phyloP scores from a whole-genome alignment of 2,888 invertebrate species.

The Acleris laterana region DNA sequence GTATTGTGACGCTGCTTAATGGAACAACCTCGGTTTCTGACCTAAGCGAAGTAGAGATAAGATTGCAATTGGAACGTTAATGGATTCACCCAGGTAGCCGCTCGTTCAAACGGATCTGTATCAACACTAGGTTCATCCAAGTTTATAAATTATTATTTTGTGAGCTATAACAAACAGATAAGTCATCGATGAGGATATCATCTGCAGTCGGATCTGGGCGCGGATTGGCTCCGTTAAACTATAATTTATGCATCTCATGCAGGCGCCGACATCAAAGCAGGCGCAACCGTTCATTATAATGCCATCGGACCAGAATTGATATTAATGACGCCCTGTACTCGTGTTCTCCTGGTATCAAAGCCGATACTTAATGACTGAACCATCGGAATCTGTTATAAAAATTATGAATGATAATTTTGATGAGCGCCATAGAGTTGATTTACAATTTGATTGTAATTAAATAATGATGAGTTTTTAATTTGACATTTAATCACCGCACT shows the following conservation, averaged over 20 bases:
- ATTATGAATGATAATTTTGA: constrained; percentile 32
- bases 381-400: constrained; percentile 29
- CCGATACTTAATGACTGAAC: constrained; percentile 34
- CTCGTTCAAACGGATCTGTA: constrained; percentile 23
- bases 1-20: constrained; percentile 27
- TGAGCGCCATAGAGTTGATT: constrained; percentile 27
- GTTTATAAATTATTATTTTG: constrained; percentile 28
- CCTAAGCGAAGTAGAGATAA: constrained; percentile 13
- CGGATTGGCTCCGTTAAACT: constrained; percentile 35
- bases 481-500: constrained; percentile 15
- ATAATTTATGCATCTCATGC: constrained; percentile 37
- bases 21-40: constrained; percentile 11
- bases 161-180: constrained; percentile 14
- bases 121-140: constrained; percentile 19
- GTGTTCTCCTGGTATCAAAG: constrained; percentile 43
- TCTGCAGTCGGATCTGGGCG: constrained; percentile 21
- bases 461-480: constrained; percentile 34
- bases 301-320: constrained; percentile 58
- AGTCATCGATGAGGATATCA: constrained; percentile 33
- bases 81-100: constrained; percentile 20
- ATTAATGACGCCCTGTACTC: constrained; percentile 50
- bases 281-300: constrained; percentile 58
- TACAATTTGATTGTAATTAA: constrained; percentile 31
- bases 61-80: constrained; percentile 13
- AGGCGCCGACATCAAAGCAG: constrained; percentile 54